These are phyloP conservation scores for Acridotheres tristis DNA, from an alignment of 2,797 vertebrate species.

Conservation along the genomic window DNA sequence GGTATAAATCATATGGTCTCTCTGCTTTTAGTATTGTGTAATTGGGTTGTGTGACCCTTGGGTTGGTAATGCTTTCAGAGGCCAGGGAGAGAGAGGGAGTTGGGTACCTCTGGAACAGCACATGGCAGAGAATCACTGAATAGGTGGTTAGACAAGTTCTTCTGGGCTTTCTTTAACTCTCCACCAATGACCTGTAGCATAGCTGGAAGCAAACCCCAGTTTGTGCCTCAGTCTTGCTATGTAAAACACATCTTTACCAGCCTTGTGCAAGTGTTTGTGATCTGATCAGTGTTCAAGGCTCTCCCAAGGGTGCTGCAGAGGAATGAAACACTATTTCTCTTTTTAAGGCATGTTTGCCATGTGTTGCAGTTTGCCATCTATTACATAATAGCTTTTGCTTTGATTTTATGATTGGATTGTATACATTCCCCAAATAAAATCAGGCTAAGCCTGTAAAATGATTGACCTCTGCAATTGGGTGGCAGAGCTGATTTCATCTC, in stretches of 20 bases:
- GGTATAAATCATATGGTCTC: background rate
- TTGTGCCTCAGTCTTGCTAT: background rate
- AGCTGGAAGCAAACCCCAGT: background rate
- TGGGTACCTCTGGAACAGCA: background rate
- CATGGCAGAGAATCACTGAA: background rate
- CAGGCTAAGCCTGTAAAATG: background rate
- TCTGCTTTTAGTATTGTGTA: background rate
- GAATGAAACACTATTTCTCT: background rate
- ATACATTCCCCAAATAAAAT: background rate
- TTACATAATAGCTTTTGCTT: background rate
- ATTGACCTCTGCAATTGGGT: background rate
- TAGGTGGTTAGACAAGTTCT: background rate
- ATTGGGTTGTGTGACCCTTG: background rate
- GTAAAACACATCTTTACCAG: background rate
- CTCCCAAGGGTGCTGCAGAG: background rate
- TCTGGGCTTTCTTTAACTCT: background rate
- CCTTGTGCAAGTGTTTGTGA: background rate
- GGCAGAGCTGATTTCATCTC: background rate
- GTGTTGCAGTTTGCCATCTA: conserved; percentile 11
- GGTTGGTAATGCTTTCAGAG: background rate
- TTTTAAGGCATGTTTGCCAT: background rate
- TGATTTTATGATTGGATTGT: background rate
- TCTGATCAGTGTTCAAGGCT: background rate
- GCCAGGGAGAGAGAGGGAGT: background rate
- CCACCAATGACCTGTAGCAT: background rate